These are phyloP conservation scores for Gymnoscopelus microlampas DNA, from an alignment of 2,797 vertebrate genomes.

Conservation along the genomic window DNA sequence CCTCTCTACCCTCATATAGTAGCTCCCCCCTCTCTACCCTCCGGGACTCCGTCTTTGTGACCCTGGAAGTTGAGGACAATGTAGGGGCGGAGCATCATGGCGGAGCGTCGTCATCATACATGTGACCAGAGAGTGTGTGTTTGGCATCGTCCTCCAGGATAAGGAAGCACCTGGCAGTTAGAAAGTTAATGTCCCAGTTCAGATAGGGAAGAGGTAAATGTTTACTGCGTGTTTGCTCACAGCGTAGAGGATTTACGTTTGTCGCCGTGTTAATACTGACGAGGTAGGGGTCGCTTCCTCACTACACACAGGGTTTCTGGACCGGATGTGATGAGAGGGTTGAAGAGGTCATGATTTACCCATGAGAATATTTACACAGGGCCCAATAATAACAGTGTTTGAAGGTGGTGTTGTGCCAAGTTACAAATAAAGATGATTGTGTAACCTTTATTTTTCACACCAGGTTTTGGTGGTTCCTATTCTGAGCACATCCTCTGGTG, in stretches of 20 bases:
- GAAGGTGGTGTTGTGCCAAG: neutral
- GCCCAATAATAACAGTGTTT: neutral
- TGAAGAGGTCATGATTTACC: neutral
- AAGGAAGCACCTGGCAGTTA: conserved; percentile 44
- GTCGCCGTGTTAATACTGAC: neutral
- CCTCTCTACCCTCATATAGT: too few relatives aligned
- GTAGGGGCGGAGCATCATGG: conserved; percentile 4
- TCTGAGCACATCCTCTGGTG: conserved; percentile 2
- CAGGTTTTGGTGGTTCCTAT: neutral
- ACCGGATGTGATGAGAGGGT: neutral
- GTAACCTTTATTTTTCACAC: conserved; percentile 13
- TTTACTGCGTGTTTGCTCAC: conserved; percentile 30
- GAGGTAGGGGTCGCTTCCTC: conserved; percentile 1
- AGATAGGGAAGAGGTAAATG: conserved; percentile 21
- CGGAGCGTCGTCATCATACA: neutral
- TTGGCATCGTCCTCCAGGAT: conserved; percentile 28
- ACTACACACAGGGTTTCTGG: neutral
- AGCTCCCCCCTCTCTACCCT: neutral
- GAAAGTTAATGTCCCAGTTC: conserved; percentile 8
- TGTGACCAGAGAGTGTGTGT: conserved; percentile 5
- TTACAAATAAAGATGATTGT: neutral
- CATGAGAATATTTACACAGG: neutral
- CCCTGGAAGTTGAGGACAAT: conserved; percentile 22
- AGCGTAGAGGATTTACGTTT: conserved; percentile 4
- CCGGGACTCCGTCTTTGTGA: conserved; percentile 2